Percentiles rank a stretch among this genome's conserved stretches.
Conservation (phyloP, 2,888 invertebrate species). For the Malacosoma neustria region DNA sequence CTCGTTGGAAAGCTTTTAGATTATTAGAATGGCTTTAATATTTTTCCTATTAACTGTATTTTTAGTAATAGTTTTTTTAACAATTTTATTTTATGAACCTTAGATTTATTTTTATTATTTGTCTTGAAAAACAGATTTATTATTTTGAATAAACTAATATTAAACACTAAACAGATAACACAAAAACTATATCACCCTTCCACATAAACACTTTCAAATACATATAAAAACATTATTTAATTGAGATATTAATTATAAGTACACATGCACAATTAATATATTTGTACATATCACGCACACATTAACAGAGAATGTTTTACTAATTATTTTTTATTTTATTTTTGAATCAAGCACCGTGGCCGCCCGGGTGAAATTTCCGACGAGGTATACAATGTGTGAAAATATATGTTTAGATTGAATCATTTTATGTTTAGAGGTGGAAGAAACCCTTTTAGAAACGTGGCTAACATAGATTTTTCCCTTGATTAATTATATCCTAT, state of each 20-base stretch:
- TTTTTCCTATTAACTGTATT: constrained; percentile 10
- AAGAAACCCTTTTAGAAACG: constrained; percentile 42
- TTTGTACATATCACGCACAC: constrained; percentile 1
- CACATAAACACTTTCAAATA: constrained; percentile 17
- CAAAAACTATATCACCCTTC: constrained; percentile 13
- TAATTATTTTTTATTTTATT: constrained; percentile 64
- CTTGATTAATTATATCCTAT: constrained; percentile 49
- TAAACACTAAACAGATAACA: constrained; percentile 9
- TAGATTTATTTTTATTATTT: neutral
- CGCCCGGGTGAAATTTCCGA: constrained; percentile 89
- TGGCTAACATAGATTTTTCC: constrained; percentile 68
- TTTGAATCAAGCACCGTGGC: constrained; percentile 79
- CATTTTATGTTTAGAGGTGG: constrained; percentile 56
- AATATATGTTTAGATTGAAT: constrained; percentile 58
- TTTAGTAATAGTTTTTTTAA: constrained; percentile 22
- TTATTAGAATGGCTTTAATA: constrained; percentile 49
- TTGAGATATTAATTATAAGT: constrained; percentile 28
- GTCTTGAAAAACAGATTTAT: neutral
- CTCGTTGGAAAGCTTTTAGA: constrained; percentile 41
- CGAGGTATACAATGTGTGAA: constrained; percentile 76
- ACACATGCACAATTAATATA: constrained; percentile 31
- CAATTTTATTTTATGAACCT: constrained; percentile 19
- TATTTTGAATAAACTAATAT: constrained; percentile 16
- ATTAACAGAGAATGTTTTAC: constrained; percentile 67
- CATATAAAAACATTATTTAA: constrained; percentile 23